Conservation (phyloP, 2,797 vertebrate species). For the Xyrichtys novacula region DNA sequence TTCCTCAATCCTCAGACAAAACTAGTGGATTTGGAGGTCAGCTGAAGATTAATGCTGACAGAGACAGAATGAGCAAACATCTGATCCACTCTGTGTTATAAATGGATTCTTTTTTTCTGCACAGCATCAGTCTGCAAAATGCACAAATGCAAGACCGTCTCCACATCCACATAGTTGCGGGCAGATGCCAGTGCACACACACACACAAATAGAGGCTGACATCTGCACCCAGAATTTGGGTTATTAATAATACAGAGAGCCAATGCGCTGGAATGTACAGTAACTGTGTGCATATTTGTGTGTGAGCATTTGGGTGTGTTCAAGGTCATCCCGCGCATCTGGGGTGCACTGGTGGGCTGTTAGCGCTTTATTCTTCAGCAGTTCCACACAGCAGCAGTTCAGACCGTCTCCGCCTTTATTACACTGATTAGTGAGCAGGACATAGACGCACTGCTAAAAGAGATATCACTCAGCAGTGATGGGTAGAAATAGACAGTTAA, state of each 20-base stretch:
- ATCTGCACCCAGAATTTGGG: conserved; percentile 14
- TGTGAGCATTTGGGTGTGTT: conserved; percentile 36
- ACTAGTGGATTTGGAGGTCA: conserved; percentile 49
- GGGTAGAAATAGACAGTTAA: conserved; percentile 67
- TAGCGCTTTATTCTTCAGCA: conserved; percentile 49
- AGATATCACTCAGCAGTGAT: conserved; percentile 71
- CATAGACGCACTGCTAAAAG: conserved; percentile 63
- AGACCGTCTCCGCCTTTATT: conserved; percentile 62
- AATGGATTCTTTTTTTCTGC: conserved; percentile 60
- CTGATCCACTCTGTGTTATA: conserved; percentile 56
- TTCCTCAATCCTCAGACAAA: conserved; percentile 34
- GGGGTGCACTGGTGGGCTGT: conserved; percentile 35
- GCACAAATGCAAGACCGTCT: conserved; percentile 20
- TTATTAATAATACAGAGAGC: conserved; percentile 40
- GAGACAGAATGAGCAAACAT: conserved; percentile 44
- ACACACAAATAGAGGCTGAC: conserved; percentile 2
- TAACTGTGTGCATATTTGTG: conserved; percentile 25
- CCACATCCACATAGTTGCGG: conserved; percentile 12
- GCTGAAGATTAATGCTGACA: conserved; percentile 54
- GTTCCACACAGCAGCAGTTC: conserved; percentile 52
- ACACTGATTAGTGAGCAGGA: conserved; percentile 70
- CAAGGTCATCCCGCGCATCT: conserved; percentile 58
- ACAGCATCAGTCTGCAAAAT: conserved; percentile 33
- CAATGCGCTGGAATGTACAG: conserved; percentile 19
- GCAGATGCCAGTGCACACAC: conserved; percentile 1